A percentile compares a stretch with the other conserved stretches of the same genome.
These are phyloP conservation scores for Pectinophora gossypiella DNA, from an alignment of 1,140 invertebrate species.

Conservation along the genomic window DNA sequence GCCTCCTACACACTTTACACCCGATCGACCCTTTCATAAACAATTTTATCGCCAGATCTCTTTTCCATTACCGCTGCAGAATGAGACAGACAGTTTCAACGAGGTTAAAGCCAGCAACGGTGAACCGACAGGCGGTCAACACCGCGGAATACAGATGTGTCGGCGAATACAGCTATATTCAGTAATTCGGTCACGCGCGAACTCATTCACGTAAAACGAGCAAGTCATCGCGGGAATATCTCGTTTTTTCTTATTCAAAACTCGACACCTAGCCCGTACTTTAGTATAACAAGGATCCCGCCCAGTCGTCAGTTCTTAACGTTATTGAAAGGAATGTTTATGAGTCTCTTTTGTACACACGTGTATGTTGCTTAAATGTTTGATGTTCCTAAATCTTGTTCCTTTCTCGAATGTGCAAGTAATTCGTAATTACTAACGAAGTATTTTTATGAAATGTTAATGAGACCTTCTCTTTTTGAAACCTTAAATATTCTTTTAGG, in stretches of 20 bases:
- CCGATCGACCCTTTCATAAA: neutral
- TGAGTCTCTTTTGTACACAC: neutral
- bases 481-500: no score
- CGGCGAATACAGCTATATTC: neutral
- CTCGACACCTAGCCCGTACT: slow-evolving; percentile 20
- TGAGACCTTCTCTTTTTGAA: neutral
- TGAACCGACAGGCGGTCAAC: neutral
- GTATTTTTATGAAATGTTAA: neutral
- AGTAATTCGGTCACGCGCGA: slow-evolving; percentile 26
- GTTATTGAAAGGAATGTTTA: neutral
- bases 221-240: slow-evolving; percentile 30
- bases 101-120: neutral
- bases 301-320: neutral
- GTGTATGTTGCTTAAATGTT: neutral
- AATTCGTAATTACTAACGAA: neutral
- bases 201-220: slow-evolving; percentile 31
- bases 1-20: neutral
- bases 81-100: no score
- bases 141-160: neutral
- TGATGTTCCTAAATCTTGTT: neutral
- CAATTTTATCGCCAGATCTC: neutral
- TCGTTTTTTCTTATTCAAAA: slow-evolving; percentile 33
- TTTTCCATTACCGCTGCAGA: neutral
- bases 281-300: neutral
- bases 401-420: neutral